Conservation (phyloP, 2,797 vertebrate species). For the Mormyrus hasselquistii region DNA sequence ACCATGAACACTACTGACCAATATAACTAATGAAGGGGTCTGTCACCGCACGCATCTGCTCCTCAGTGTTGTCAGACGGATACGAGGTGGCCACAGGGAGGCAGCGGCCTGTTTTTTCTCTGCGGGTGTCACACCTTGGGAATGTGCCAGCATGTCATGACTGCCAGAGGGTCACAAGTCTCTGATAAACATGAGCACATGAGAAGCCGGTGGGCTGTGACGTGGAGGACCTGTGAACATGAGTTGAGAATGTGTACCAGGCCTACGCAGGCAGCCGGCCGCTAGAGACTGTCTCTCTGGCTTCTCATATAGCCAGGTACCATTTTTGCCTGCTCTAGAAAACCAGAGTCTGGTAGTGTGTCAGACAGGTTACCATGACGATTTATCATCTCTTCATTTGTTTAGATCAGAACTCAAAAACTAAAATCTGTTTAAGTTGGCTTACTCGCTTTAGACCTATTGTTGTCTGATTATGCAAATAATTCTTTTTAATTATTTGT, state of each 20-base stretch:
- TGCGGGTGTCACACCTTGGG: background rate
- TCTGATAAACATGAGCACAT: background rate
- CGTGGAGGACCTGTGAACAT: background rate
- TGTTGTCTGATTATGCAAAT: no score
- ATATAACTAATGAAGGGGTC: background rate
- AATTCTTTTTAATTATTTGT: no score
- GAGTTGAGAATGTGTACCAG: background rate
- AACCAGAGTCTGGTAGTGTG: background rate
- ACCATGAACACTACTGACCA: background rate
- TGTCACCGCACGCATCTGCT: background rate
- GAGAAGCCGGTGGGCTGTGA: background rate
- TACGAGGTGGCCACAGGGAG: background rate
- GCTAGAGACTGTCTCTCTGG: background rate
- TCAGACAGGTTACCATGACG: background rate
- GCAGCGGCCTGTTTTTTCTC: background rate
- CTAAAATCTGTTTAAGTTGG: no score
- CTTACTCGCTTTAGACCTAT: no score
- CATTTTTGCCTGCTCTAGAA: background rate
- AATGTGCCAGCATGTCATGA: background rate
- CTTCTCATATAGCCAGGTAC: background rate
- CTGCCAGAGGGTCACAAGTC: background rate
- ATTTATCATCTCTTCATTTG: background rate
- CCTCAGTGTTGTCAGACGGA: background rate
- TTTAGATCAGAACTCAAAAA: no score
- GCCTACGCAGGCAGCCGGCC: background rate